Conservation (phyloP, 2,888 invertebrate species). For the Drosophila infuscata region DNA sequence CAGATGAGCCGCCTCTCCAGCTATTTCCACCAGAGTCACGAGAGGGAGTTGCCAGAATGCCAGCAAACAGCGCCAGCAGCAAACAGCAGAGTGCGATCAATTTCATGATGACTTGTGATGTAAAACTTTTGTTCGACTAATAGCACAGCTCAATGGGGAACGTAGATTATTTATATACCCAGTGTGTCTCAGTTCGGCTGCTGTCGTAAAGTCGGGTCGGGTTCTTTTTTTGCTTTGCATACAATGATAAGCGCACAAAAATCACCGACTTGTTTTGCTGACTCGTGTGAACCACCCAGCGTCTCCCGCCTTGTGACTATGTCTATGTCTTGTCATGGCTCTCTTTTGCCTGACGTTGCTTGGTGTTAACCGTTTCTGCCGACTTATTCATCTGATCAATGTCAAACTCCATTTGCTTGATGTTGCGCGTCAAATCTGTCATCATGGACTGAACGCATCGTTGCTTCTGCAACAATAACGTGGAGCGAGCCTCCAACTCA, state of each 20-base stretch:
- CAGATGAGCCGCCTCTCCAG: constrained; percentile 31
- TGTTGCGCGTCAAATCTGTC: constrained; percentile 61
- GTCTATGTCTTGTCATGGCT: constrained; percentile 29
- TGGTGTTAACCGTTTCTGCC: not conserved
- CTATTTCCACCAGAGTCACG: constrained; percentile 50
- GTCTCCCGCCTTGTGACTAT: not conserved
- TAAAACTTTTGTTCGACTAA: not conserved
- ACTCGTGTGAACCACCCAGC: constrained; percentile 15
- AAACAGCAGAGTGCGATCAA: constrained; percentile 47
- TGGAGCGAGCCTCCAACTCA: constrained; percentile 18
- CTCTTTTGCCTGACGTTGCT: not conserved
- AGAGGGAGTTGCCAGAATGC: constrained; percentile 38
- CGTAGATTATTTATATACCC: constrained; percentile 54
- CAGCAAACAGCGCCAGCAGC: constrained; percentile 35
- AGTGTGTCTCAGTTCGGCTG: not conserved
- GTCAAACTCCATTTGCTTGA: constrained; percentile 62
- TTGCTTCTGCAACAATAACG: constrained; percentile 37
- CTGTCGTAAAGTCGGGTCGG: constrained; percentile 47
- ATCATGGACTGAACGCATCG: constrained; percentile 43
- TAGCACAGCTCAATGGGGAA: not conserved
- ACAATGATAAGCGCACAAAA: constrained; percentile 26
- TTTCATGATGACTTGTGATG: constrained; percentile 47
- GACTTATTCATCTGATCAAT: constrained; percentile 6
- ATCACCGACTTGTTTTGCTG: constrained; percentile 28
- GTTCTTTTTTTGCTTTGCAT: constrained; percentile 27